Evolutionary conservation across 2,888 invertebrate genomes (phyloP), one percentile per base, ranked within the genome.

Genomic region (Lycaena phlaeas): DNA sequence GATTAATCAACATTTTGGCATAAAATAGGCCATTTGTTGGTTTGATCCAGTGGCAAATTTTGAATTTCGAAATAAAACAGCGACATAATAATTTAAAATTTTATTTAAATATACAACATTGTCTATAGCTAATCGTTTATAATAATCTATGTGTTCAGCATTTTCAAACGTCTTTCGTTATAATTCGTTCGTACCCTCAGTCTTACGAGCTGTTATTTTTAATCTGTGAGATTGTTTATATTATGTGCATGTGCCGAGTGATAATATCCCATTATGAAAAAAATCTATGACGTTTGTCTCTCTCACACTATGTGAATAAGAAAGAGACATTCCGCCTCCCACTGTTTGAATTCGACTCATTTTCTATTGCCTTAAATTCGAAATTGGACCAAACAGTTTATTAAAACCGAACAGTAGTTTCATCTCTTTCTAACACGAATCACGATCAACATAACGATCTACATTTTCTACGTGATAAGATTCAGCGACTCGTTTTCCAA

Each of bases 51-150:
- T n/a, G n/a, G n/a, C n/a, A n/a, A n/a, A n/a, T n/a, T 34, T 4
- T 36, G 36, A 45, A 14, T 14, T 4, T 2, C 9, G 4, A 41
- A 45, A 43, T 40, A 44, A 53, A 51, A 51, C 44, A 40, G 40
- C 36, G 40, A 34, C 12, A 36, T 25, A 50, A 57, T 56, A 60
- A 66, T 68, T 63, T 66, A 67, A 61, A 65, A 66, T 70, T 79
- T 77, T 74, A 77, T 79, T 82, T 73, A 73, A 79, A 78, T 81
- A 75, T 81, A 81, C 79, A 82, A 81, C 81, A 78, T 73, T 64
- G 67, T 79, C 74, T 66, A 68, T 65, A 73, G 64, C 75, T 66
- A 67, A 69, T 53, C 67, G 69, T 65, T 74, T 71, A 74, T 22
- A 68, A 61, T 71, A 68, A 61, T 71, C 78, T 75, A 77, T 75